phyloP scores from a whole-genome alignment of 2,797 vertebrate species.

The Prionace glauca region DNA sequence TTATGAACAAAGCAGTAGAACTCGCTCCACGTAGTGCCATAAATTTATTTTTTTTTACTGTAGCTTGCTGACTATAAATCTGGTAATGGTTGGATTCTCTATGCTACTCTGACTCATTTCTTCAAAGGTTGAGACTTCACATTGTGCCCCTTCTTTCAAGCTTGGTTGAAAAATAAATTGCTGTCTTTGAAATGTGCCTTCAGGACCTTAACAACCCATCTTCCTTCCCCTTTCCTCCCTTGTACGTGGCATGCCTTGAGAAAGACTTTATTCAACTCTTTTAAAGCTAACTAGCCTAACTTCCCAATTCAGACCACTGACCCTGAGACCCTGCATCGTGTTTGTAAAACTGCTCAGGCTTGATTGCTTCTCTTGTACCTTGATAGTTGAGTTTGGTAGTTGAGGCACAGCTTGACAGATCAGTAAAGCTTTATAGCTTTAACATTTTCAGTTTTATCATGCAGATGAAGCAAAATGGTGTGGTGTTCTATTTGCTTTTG shows the following conservation, averaged over 20 bases:
- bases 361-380: background rate
- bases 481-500: background rate
- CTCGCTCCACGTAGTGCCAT: background rate
- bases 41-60: background rate
- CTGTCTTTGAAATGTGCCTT: background rate
- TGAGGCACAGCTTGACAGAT: background rate
- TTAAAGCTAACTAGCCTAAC: background rate
- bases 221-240: background rate
- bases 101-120: background rate
- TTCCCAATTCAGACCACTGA: background rate
- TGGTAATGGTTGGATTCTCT: background rate
- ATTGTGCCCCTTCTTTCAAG: background rate
- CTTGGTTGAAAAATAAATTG: background rate
- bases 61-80: background rate
- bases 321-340: background rate
- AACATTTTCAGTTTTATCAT: background rate
- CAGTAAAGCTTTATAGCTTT: background rate
- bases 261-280: background rate
- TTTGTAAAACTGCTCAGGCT: background rate
- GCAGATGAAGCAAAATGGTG: background rate
- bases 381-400: background rate
- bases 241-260: background rate
- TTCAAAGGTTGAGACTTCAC: background rate
- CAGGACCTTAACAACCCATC: background rate
- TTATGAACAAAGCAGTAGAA: background rate